phyloP scores from a whole-genome alignment of 1,140 invertebrate genomes.

The Drosophila kurseongensis region DNA sequence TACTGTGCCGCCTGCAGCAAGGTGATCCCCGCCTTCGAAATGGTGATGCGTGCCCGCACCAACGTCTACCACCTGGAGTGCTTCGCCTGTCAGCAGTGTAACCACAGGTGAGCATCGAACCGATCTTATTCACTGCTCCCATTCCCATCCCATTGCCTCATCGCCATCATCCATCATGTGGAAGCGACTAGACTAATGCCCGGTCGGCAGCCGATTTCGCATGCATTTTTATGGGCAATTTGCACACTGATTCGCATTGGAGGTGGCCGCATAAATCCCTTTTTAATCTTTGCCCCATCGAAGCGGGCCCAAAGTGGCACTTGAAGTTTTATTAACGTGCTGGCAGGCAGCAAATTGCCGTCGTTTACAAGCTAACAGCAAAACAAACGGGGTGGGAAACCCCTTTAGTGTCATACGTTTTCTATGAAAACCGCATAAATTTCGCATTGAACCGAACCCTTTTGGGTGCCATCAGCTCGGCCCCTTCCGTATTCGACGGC shows the following conservation, averaged over 20 bases:
- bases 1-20: conserved; percentile 98
- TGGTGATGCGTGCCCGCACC: conserved; percentile 98
- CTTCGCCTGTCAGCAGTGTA: conserved; percentile 99
- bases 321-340: conserved; percentile 80
- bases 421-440: conserved; percentile 82
- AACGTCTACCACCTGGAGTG: conserved; percentile 99
- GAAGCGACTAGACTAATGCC: background rate
- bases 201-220: conserved; percentile 28
- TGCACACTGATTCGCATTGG: conserved; percentile 16
- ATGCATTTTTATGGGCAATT: conserved; percentile 69
- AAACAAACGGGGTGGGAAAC: conserved; percentile 4
- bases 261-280: conserved; percentile 52
- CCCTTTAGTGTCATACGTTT: conserved; percentile 75
- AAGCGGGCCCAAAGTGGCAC: conserved; percentile 66
- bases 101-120: conserved; percentile 92
- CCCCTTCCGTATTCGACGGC: conserved; percentile 3
- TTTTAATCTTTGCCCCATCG: conserved; percentile 78
- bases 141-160: background rate
- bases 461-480: conserved; percentile 65
- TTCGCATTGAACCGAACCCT: conserved; percentile 61
- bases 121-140: background rate
- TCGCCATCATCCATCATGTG: background rate
- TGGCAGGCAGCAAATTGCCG: conserved; percentile 67
- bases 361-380: conserved; percentile 62
- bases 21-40: conserved; percentile 98